Evolutionary conservation across 2,888 invertebrate genomes (phyloP).

Genomic region (Mythimna impura): DNA sequence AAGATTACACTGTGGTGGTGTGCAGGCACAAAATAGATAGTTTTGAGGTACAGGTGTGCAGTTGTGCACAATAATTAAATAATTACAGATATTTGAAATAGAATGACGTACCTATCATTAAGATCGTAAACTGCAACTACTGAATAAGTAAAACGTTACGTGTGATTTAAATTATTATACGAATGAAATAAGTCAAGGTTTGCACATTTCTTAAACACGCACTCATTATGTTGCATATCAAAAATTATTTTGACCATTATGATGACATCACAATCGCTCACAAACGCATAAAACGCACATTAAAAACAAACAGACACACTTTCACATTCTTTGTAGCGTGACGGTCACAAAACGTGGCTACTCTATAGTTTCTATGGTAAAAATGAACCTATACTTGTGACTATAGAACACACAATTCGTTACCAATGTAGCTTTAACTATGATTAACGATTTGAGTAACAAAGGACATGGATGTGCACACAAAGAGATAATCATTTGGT

Average conservation of each 20-base stretch:
- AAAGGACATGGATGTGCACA: slow-evolving; percentile 58
- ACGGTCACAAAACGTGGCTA: slow-evolving; percentile 71
- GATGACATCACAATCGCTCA: slow-evolving; percentile 40
- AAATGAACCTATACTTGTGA: slow-evolving; percentile 27
- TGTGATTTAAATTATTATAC: slow-evolving; percentile 2
- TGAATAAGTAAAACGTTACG: slow-evolving; percentile 9
- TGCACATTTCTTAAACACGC: slow-evolving; percentile 18
- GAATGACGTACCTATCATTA: too few relatives aligned
- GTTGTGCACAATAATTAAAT: too few relatives aligned
- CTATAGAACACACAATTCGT: slow-evolving; percentile 36
- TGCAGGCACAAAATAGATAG: too few relatives aligned
- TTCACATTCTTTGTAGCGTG: slow-evolving; percentile 82
- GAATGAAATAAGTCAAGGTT: slow-evolving; percentile 33
- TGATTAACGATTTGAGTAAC: slow-evolving; percentile 55
- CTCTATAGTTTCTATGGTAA: slow-evolving; percentile 52
- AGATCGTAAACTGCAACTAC: too few relatives aligned
- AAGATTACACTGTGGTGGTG: too few relatives aligned
- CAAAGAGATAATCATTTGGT: slow-evolving; percentile 50
- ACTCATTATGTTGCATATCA: slow-evolving; percentile 35
- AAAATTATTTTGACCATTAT: slow-evolving; percentile 37
- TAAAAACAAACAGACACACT: slow-evolving; percentile 74
- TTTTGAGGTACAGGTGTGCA: too few relatives aligned
- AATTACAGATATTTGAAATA: too few relatives aligned
- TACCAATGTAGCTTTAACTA: slow-evolving; percentile 16
- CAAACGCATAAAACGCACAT: slow-evolving; percentile 49